Conservation (phyloP, 2,113 vertebrate genomes). For the Solea solea region DNA sequence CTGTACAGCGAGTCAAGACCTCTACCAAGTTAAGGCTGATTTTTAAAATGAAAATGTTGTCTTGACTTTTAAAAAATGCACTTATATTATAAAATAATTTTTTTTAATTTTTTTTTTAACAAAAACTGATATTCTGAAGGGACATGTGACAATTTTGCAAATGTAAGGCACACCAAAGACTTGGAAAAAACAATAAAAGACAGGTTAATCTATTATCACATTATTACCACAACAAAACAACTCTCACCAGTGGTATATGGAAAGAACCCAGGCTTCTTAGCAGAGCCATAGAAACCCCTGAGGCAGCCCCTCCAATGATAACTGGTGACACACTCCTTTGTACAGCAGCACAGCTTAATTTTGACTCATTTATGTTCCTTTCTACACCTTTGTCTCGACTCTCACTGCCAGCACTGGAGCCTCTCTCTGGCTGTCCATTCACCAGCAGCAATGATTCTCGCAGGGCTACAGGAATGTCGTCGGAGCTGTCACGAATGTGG, state of each 20-base stretch:
- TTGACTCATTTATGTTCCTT: not conserved
- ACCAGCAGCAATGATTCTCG: conserved; percentile 70
- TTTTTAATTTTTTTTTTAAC: too few relatives aligned
- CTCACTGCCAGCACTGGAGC: not conserved
- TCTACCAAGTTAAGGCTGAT: too few relatives aligned
- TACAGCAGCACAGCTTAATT: conserved; percentile 51
- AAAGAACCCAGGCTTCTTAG: conserved; percentile 75
- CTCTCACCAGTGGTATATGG: conserved; percentile 75
- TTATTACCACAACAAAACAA: not conserved
- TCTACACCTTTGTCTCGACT: not conserved
- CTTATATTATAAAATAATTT: too few relatives aligned
- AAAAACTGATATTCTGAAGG: too few relatives aligned
- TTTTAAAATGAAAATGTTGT: too few relatives aligned
- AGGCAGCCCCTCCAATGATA: conserved; percentile 78
- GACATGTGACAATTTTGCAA: too few relatives aligned
- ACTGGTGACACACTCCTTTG: conserved; percentile 64
- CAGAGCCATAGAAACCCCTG: conserved; percentile 74
- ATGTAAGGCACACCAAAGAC: too few relatives aligned
- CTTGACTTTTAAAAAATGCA: too few relatives aligned
- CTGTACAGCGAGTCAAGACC: too few relatives aligned
- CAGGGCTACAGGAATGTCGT: conserved; percentile 72
- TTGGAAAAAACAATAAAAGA: too few relatives aligned
- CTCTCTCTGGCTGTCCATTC: conserved; percentile 68
- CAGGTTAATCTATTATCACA: not conserved
- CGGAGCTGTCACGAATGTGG: conserved; percentile 77